Conservation (phyloP, 2,888 invertebrate species). For the Glyphotaelius pellucidus region DNA sequence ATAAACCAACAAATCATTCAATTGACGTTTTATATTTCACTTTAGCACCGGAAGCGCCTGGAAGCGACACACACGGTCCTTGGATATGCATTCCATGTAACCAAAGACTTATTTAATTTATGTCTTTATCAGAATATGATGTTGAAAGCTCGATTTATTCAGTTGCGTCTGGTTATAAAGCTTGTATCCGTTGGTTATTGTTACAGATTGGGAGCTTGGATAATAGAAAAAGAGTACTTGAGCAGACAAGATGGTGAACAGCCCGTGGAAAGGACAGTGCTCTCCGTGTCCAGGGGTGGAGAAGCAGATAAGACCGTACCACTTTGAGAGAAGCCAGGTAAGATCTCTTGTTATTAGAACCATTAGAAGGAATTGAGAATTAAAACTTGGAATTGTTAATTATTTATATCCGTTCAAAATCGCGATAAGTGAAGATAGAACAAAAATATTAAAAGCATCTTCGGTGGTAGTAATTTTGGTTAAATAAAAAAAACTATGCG, state of each 20-base stretch:
- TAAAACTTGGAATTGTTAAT: too few relatives aligned
- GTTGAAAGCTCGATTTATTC: neutral
- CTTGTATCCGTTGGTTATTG: neutral
- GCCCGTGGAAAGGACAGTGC: conserved; percentile 57
- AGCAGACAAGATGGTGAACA: conserved; percentile 60
- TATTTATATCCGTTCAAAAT: too few relatives aligned
- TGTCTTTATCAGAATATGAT: neutral
- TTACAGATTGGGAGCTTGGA: neutral
- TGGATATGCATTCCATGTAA: neutral
- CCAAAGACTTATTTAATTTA: neutral
- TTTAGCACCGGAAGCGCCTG: neutral
- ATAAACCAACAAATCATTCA: neutral
- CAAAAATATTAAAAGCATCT: too few relatives aligned
- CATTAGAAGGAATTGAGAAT: too few relatives aligned
- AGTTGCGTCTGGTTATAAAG: neutral
- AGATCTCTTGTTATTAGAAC: neutral
- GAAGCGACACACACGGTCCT: neutral
- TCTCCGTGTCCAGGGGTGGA: conserved; percentile 31
- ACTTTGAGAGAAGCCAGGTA: conserved; percentile 63
- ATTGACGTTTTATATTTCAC: neutral
- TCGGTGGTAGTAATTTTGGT: too few relatives aligned
- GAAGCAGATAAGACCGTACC: conserved; percentile 52
- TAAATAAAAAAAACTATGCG: too few relatives aligned
- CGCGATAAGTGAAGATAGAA: too few relatives aligned
- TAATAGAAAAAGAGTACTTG: neutral